Base-by-base conservation (phyloP, 2,888 invertebrate species). In the Maniola hyperantus region DNA sequence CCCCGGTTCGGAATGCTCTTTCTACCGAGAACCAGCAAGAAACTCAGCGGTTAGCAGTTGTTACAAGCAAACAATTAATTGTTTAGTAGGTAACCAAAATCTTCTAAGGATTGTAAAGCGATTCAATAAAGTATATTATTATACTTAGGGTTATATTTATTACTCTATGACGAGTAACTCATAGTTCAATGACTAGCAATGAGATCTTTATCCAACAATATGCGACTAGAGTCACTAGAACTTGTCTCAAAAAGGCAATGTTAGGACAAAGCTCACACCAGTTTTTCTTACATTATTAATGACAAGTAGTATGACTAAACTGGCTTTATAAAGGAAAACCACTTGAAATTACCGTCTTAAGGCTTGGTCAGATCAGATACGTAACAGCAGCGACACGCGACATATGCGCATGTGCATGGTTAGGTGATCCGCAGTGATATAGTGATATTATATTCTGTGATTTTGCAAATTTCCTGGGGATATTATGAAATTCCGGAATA, bases 201-300 rank as follows among this genome's bases (percentile, higher is more conserved):
- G 2, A 20, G 57, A 57, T 59, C 26, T 48, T 59, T 59, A 34
- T 59, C 10, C 11, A 48, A 48, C 15, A 46, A 48, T 48, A 34
- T 33, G 46, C 15, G 33, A 34, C 33, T 59, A 59, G 59, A 59
- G 46, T 15, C 15, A 34, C 33, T 59, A 59, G 59, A 59, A 15
- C 34, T 59, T 57, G 20, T 57, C 59, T 15, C 10, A 34, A 59
- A 48, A 34, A 48, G 46, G 46, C 15, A 34, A 48, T 34, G 33
- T 57, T 39, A 39, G 39, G 15, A 46, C 10, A 46, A 46, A 48
- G 59, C 33, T 59, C 58, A 59, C 46, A 48, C 34, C 10, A 59
- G 46, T 33, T 59, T 59, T 46, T 59, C 34, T 34, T 59, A 4
- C 46, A 46, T 46, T 46, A 59, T 46, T 46, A 46, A 46, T 33